Evolutionary conservation across 2,888 invertebrate species (phyloP), one percentile per base, ranked within the genome.

Genomic region (Parochlus steinenii): DNA sequence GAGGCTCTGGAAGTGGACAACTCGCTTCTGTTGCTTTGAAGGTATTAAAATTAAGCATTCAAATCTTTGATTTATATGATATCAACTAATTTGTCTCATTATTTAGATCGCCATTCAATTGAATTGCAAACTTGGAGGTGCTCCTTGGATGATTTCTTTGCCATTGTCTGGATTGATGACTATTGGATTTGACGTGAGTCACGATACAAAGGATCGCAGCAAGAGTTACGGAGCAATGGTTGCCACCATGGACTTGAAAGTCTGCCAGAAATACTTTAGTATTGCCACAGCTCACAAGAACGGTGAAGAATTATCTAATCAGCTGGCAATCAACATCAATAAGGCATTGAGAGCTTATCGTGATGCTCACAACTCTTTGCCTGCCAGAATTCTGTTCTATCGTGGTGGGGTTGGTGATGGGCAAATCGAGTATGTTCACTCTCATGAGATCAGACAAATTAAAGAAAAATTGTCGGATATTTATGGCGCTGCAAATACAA

Each of bases 21-120:
- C n/a, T n/a, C n/a, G n/a, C n/a, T n/a, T n/a, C n/a, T n/a, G 77
- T 93, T 27, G 85, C 83, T 0, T 89, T 89, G 0, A 95, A 95
- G 62, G 73, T 95, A 0, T 83, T 81, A 0, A n/a, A n/a, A n/a
- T n/a, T n/a, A n/a, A n/a, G n/a, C n/a, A n/a, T n/a, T n/a, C n/a
- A n/a, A n/a, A n/a, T n/a, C n/a, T n/a, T n/a, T n/a, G n/a, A n/a
- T n/a, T n/a, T n/a, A n/a, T n/a, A n/a, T n/a, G n/a, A n/a, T n/a
- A n/a, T n/a, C n/a, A n/a, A n/a, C n/a, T n/a, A n/a, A n/a, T n/a
- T n/a, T n/a, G n/a, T n/a, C n/a, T n/a, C n/a, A n/a, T n/a, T n/a
- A n/a, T n/a, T n/a, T n/a, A 90, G 59, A 69, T 90, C 1, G 81
- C 78, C 0, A 81, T 95, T 11, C 95, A 97, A 52, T 70, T 97